Evolutionary conservation across 2,113 vertebrate genomes (phyloP), one percentile per base, ranked within the genome.

Genomic region (Empidonax traillii): DNA sequence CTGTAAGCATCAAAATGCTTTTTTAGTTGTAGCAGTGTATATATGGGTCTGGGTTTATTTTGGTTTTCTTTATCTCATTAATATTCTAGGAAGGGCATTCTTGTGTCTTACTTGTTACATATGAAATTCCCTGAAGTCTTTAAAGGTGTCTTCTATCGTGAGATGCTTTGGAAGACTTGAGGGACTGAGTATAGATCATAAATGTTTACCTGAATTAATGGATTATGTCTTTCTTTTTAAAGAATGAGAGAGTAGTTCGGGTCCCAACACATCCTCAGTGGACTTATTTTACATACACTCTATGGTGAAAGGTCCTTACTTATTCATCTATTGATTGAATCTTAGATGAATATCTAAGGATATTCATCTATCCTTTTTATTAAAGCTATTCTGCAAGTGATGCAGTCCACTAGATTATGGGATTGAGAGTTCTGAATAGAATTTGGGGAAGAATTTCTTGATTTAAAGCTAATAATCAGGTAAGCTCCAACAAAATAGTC

Each of bases 291-390:
- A 73, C 12, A 15, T 27, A 44, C 10, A 6, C 22, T 58, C 6
- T 71, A 5, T 59, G 76, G 68, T 62, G 74, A 79, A 95, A 77
- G 8, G 35, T 85, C 39, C 56, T 95, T 85, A 95, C 93, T 95
- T 95, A 94, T 93, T 94, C 33, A 92, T 92, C 89, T 96, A 52
- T 56, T 95, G 76, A 90, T 90, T 90, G 66, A 92, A 95, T 90
- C 96, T 87, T 55, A 14, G 39, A 41, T 41, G 39, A 41, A 41
- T 41, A 41, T 41, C 39, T 39, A 10, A 39, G 10, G 39, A 41
- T 41, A 41, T 41, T 41, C 39, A 41, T 41, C 39, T 84, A 87
- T 92, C 14, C 52, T 93, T 87, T 93, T 63, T 85, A 27, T 87
- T 87, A 73, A 82, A 75, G 18, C 73, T 80, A 69, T 71, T 96